phyloP scores from a whole-genome alignment of 2,888 invertebrate genomes.

The Macrosoma leucophasiata region DNA sequence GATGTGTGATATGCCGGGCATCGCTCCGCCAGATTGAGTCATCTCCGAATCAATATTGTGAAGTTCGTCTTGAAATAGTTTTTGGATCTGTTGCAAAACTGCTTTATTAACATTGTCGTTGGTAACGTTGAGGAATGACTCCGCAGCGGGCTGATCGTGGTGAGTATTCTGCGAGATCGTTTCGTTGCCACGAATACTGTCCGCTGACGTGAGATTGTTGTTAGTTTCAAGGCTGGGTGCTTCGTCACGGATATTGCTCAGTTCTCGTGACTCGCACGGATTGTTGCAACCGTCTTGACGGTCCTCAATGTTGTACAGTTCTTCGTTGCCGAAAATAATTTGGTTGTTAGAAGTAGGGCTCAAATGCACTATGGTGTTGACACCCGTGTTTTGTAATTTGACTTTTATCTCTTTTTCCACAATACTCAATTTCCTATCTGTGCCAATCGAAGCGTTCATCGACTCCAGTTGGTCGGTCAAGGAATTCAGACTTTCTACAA shows the following conservation, averaged over 20 bases:
- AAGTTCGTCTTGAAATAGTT: slow-evolving; percentile 58
- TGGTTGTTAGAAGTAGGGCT: slow-evolving; percentile 67
- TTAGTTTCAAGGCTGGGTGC: slow-evolving; percentile 38
- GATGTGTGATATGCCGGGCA: slow-evolving; percentile 49
- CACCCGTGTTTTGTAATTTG: slow-evolving; percentile 63
- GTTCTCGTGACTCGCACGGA: slow-evolving; percentile 24
- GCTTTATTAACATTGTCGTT: slow-evolving; percentile 54
- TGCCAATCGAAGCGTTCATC: slow-evolving; percentile 56
- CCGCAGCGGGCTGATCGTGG: slow-evolving; percentile 21
- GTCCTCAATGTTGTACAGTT: slow-evolving; percentile 45
- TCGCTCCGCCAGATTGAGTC: slow-evolving; percentile 30
- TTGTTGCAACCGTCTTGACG: slow-evolving; percentile 36
- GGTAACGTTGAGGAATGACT: slow-evolving; percentile 27
- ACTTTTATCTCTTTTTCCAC: slow-evolving; percentile 72
- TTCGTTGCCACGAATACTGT: slow-evolving; percentile 23
- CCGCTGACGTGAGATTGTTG: slow-evolving; percentile 36
- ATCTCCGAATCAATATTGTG: slow-evolving; percentile 36
- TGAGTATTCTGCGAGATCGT: slow-evolving; percentile 11
- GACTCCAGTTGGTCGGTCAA: slow-evolving; percentile 63
- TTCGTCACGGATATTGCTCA: slow-evolving; percentile 40
- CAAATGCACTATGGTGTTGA: slow-evolving; percentile 66
- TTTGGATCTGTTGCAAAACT: slow-evolving; percentile 64
- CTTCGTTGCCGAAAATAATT: slow-evolving; percentile 67
- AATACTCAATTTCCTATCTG: slow-evolving; percentile 55
- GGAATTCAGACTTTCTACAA: slow-evolving; percentile 69